Percentiles rank a stretch among this genome's conserved stretches.
These are phyloP conservation scores for Aurelia sp. DNA, from an alignment of 30 jellyfish, hydroid and myxozoan genomes.

Conservation along the genomic window DNA sequence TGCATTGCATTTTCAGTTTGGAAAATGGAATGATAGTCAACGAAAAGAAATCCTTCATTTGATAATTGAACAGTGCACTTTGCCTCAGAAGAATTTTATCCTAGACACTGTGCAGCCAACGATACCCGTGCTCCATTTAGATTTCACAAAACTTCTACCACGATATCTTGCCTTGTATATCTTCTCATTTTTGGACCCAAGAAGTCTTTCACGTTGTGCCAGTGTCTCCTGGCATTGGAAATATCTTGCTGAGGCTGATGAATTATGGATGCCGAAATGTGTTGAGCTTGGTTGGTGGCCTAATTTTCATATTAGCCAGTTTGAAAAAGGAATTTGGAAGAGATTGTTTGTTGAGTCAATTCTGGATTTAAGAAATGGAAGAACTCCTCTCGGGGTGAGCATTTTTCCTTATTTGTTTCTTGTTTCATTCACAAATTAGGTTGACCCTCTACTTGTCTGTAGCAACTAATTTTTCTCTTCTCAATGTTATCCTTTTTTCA, in stretches of 20 bases:
- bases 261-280: constrained; percentile 29
- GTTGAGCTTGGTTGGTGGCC: constrained; percentile 30
- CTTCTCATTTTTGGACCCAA: constrained; percentile 18
- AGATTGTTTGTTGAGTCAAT: constrained; percentile 14
- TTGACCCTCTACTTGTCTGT: no score
- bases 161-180: constrained; percentile 3
- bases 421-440: no score
- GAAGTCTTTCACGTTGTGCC: constrained; percentile 26
- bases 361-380: constrained; percentile 4
- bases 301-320: neutral
- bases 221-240: constrained; percentile 10
- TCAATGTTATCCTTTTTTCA: no score
- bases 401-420: no score
- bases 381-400: constrained; percentile 4
- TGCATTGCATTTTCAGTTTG: constrained; percentile 1
- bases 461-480: no score
- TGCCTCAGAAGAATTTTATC: neutral
- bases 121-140: no score
- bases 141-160: neutral
- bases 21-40: constrained; percentile 22
- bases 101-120: no score
- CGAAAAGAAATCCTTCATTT: constrained; percentile 8
- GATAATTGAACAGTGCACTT: neutral
- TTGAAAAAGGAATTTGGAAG: constrained; percentile 21
- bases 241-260: constrained; percentile 11